Evolutionary conservation across 2,113 vertebrate genomes (phyloP), one percentile per base, ranked within the genome.

Genomic region (Clupea harengus): DNA sequence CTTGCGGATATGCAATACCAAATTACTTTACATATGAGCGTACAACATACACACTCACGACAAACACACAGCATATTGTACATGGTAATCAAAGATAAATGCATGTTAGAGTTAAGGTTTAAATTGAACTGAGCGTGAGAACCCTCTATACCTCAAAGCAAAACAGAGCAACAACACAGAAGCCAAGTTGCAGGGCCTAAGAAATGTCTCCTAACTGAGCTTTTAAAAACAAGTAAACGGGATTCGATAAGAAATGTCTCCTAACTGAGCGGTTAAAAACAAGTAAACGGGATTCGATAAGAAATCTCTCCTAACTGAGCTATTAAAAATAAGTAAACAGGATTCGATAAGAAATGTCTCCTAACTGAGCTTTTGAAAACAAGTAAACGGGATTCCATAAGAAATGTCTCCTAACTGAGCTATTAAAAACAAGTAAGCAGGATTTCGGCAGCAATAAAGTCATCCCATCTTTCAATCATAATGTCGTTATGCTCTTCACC

Each of bases 61-160:
- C 25, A 28, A 4, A 11, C 25, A 32, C 25, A 72, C 64, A 72
- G 64, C 28, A 17, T 44, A 78, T 44, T 44, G 32, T 15, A 78
- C 72, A 78, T 39, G 72, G 72, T 78, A 78, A 78, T 78, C 72
- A 78, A 67, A 67, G 64, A 67, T 67, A 67, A 78, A 78, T 78
- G 72, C 72, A 78, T 78, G 72, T 78, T 78, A 78, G 72, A 78
- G 72, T 78, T 78, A 78, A 78, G 72, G 32, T 78, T 44, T 78
- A 32, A 39, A 78, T 44, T 78, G 39, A 78, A 44, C 28, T 13
- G 13, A 78, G 72, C 17, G 64, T 72, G 64, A 39, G 72, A 78
- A 39, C 10, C 11, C 39, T 78, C 28, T 39, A 78, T 78, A 78
- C 72, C 72, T 78, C 72, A 78, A 78, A 39, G 39, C 28, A n/a